phyloP scores from a whole-genome alignment of 2,888 invertebrate species.

The Epirrita christyi region DNA sequence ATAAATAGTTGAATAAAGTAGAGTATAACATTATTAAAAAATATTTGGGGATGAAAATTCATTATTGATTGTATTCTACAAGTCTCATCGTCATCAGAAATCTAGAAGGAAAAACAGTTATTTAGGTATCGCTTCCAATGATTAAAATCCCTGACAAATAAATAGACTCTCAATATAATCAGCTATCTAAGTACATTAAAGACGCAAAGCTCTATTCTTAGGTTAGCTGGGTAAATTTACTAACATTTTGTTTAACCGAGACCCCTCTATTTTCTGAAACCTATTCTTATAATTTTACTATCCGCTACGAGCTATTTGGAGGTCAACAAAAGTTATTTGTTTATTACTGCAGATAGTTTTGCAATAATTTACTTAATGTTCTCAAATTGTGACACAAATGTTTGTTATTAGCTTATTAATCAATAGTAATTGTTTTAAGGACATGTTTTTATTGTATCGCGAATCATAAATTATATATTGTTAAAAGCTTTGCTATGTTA shows the following conservation, averaged over 20 bases:
- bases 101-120: too few relatives aligned
- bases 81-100: too few relatives aligned
- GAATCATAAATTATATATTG: conserved; percentile 23
- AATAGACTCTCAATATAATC: too few relatives aligned
- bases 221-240: too few relatives aligned
- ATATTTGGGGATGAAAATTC: too few relatives aligned
- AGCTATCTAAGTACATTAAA: too few relatives aligned
- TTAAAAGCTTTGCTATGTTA: conserved; percentile 14
- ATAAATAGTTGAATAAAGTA: too few relatives aligned
- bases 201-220: too few relatives aligned
- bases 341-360: conserved; percentile 37
- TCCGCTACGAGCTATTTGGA: conserved; percentile 33
- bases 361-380: conserved; percentile 39
- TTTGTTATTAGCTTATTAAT: conserved; percentile 35
- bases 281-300: conserved; percentile 31
- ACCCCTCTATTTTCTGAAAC: background rate
- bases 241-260: background rate
- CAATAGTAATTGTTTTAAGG: conserved; percentile 23
- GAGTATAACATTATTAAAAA: too few relatives aligned
- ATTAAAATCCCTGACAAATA: too few relatives aligned
- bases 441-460: conserved; percentile 26
- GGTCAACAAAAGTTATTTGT: conserved; percentile 50
- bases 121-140: too few relatives aligned
- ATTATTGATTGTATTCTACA: too few relatives aligned
- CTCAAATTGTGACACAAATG: conserved; percentile 37